Base-by-base conservation (phyloP, 2,113 vertebrate species). In the Spheniscus mendiculus region DNA sequence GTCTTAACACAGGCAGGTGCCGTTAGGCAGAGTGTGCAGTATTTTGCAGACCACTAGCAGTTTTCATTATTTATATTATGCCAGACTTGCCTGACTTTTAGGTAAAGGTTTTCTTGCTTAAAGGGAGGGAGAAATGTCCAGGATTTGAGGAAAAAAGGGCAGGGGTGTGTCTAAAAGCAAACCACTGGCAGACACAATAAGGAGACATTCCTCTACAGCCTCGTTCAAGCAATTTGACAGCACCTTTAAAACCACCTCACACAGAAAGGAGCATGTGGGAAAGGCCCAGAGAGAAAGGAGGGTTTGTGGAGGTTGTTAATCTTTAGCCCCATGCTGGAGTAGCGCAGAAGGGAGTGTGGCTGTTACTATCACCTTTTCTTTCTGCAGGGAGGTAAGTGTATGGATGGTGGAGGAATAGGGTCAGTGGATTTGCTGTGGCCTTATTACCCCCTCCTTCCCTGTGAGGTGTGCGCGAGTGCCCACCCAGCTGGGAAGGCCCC, bases 321-420 rank as follows among this genome's bases (percentile, higher is more conserved):
- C 40, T 86, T 72, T 30, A 91, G 45, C 22, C 89, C 13, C 10
- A 7, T 0, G 4, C 9, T 18, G 36, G 53, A 56, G 21, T 5
- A 34, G 29, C 6, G 15, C 44, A 62, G 63, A 47, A 76, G 53
- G 42, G 12, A 67, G 30, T 0, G 0, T 44, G 53, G 79, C 19
- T 80, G 5, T 49, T 53, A 10, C 23, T 45, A 20, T 13, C 32
- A 11, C 7, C 32, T 78, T 59, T 69, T 26, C n/a, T 40, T 52
- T 72, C 65, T 0, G 0, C 2, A 66, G 38, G 25, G 50, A 86
- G 36, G 8, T 32, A 80, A 49, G 49, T 1, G 3, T 17, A 16
- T 5, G 21, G 23, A 44, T 36, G 27, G 55, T 40, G 40, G 36
- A 62, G 61, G 61, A 42, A 38, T 6, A 44, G 40, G 18, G 21